Conservation (phyloP, 2,888 invertebrate genomes). For the Campopleginae sp. region DNA sequence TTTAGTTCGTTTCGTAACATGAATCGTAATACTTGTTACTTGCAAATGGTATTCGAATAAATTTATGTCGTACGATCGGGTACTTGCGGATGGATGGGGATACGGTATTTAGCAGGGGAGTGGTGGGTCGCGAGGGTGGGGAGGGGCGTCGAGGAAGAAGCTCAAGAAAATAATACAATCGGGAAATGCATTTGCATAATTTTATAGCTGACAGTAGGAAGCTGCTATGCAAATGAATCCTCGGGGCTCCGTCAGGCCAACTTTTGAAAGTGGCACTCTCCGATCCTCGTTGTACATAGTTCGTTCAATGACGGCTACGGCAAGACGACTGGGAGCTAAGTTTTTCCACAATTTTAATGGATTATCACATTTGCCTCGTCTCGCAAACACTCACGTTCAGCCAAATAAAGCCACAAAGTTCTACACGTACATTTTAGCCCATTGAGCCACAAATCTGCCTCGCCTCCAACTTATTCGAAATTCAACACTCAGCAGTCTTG, state of each 20-base stretch:
- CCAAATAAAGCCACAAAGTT: not conserved
- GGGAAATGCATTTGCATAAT: slow-evolving; percentile 63
- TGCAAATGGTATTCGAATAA: slow-evolving; percentile 60
- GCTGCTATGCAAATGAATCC: slow-evolving; percentile 60
- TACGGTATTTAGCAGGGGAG: slow-evolving; percentile 13
- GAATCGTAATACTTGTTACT: slow-evolving; percentile 31
- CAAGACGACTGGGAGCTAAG: slow-evolving; percentile 16
- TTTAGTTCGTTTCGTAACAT: not conserved
- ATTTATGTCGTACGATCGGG: slow-evolving; percentile 46
- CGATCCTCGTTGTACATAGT: slow-evolving; percentile 33
- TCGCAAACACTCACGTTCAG: slow-evolving; percentile 9
- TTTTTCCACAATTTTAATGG: slow-evolving; percentile 56
- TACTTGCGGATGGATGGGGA: slow-evolving; percentile 22
- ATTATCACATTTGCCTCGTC: slow-evolving; percentile 39
- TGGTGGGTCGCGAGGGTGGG: not conserved
- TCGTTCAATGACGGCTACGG: slow-evolving; percentile 11
- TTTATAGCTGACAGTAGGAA: slow-evolving; percentile 47
- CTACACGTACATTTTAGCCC: not conserved
- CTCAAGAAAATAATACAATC: slow-evolving; percentile 62
- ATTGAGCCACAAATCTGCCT: not conserved
- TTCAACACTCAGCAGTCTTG: not conserved
- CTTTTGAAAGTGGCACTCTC: slow-evolving; percentile 60
- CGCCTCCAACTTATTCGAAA: not conserved
- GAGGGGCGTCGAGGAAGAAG: not conserved
- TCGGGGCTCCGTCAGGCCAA: slow-evolving; percentile 50